Evolutionary conservation across 1,140 invertebrate species (phyloP).

Genomic region (Drosophila tropicalis): DNA sequence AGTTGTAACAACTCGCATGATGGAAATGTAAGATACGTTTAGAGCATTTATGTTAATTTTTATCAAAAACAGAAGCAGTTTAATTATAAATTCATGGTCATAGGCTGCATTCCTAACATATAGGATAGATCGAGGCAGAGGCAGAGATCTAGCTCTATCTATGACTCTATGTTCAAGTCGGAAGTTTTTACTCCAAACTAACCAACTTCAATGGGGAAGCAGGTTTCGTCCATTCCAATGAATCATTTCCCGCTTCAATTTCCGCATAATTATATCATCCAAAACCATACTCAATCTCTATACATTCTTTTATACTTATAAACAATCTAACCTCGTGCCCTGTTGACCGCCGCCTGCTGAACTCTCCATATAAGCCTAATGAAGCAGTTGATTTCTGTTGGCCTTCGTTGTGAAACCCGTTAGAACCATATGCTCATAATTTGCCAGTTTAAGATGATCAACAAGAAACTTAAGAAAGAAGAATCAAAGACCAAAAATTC

Average conservation of each 20-base stretch:
- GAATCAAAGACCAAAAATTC: not conserved
- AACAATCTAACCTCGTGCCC: slow-evolving; percentile 58
- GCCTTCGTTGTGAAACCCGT: slow-evolving; percentile 41
- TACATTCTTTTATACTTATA: slow-evolving; percentile 19
- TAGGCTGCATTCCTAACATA: slow-evolving; percentile 28
- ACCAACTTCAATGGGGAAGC: slow-evolving; percentile 25
- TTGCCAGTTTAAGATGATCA: slow-evolving; percentile 24
- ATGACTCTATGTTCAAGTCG: not conserved
- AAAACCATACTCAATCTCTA: not conserved
- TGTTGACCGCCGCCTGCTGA: slow-evolving; percentile 51
- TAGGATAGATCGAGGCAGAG: not conserved
- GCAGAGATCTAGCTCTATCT: no score
- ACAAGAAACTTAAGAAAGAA: slow-evolving; percentile 8
- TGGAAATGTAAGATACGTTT: slow-evolving; percentile 23
- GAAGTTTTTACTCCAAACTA: slow-evolving; percentile 5
- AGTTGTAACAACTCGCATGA: not conserved
- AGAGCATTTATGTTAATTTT: slow-evolving; percentile 52
- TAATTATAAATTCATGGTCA: slow-evolving; percentile 67
- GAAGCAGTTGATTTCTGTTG: slow-evolving; percentile 19
- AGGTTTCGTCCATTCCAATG: slow-evolving; percentile 15
- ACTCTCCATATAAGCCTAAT: slow-evolving; percentile 41
- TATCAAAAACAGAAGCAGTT: slow-evolving; percentile 54
- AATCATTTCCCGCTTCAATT: slow-evolving; percentile 19
- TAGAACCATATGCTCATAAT: slow-evolving; percentile 47
- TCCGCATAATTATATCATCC: slow-evolving; percentile 18